phyloP scores from a whole-genome alignment of 2,797 vertebrate genomes.

The Antrozous pallidus region DNA sequence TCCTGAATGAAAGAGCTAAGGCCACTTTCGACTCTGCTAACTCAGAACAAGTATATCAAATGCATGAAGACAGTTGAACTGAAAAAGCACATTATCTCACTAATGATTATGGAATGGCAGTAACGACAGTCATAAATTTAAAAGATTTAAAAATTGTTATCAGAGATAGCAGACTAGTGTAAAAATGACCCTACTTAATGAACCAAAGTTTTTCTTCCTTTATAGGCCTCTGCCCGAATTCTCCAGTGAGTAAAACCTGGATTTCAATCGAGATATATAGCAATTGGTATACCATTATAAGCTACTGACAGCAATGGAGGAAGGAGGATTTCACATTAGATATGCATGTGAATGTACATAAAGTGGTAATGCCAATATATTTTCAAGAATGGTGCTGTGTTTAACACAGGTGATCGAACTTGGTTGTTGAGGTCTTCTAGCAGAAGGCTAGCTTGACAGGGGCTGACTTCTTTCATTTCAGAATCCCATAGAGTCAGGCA shows the following conservation, averaged over 20 bases:
- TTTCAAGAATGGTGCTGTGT: not conserved
- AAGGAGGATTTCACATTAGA: not conserved
- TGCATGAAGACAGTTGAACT: not conserved
- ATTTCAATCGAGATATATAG: not conserved
- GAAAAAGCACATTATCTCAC: not conserved
- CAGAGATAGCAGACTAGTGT: not conserved
- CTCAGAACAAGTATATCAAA: not conserved
- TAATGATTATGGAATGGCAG: not conserved
- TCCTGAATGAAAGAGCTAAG: not conserved
- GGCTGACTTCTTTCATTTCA: not conserved
- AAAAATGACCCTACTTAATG: slow-evolving; percentile 24
- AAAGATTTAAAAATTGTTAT: slow-evolving; percentile 23
- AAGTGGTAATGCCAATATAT: not conserved
- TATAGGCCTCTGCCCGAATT: not conserved
- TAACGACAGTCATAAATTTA: not conserved
- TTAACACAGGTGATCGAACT: not conserved
- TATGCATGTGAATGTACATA: rapidly evolving
- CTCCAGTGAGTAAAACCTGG: not conserved
- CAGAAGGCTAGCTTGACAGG: not conserved
- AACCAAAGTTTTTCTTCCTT: not conserved
- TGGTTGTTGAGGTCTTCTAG: not conserved
- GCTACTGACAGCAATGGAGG: not conserved
- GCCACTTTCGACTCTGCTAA: not conserved
- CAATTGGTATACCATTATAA: not conserved
- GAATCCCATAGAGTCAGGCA: not conserved